phyloP scores from a whole-genome alignment of 2,888 invertebrate genomes.

The Drosophila tripunctata region DNA sequence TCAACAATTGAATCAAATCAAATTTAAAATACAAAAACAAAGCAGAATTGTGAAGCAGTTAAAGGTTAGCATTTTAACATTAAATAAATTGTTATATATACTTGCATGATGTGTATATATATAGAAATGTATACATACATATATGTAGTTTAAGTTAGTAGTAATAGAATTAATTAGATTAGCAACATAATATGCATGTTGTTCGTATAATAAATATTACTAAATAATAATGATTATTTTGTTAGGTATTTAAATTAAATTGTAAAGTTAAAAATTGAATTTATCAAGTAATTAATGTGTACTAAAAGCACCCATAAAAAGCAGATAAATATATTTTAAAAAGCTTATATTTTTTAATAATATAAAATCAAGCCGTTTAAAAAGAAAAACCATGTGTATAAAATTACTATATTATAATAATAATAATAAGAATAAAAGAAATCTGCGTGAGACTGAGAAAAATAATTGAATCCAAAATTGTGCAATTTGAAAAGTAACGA shows the following conservation, averaged over 20 bases:
- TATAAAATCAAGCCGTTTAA: conserved; percentile 32
- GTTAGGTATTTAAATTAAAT: conserved; percentile 66
- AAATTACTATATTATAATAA: conserved; percentile 40
- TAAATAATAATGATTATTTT: conserved; percentile 57
- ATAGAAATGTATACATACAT: conserved; percentile 3
- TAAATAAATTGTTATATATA: conserved; percentile 71
- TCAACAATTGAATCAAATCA: conserved; percentile 31
- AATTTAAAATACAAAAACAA: too few relatives aligned
- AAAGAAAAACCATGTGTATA: conserved; percentile 48
- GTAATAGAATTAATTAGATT: conserved; percentile 63
- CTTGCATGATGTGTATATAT: conserved; percentile 15
- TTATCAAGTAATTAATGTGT: conserved; percentile 71
- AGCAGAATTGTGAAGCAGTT: conserved; percentile 63
- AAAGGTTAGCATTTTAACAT: conserved; percentile 75
- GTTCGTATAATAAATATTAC: conserved; percentile 35
- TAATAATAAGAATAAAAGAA: too few relatives aligned
- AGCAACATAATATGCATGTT: conserved; percentile 56
- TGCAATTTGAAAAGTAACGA: conserved; percentile 51
- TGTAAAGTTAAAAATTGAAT: conserved; percentile 72
- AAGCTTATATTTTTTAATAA: conserved; percentile 70
- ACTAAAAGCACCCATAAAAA: conserved; percentile 56
- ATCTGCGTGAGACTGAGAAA: conserved; percentile 74
- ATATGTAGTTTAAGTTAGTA: conserved; percentile 56
- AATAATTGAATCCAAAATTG: conserved; percentile 60
- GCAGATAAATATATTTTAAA: conserved; percentile 57